Base-by-base conservation (phyloP, 2,113 vertebrate genomes). In the Taurulus bubalis region DNA sequence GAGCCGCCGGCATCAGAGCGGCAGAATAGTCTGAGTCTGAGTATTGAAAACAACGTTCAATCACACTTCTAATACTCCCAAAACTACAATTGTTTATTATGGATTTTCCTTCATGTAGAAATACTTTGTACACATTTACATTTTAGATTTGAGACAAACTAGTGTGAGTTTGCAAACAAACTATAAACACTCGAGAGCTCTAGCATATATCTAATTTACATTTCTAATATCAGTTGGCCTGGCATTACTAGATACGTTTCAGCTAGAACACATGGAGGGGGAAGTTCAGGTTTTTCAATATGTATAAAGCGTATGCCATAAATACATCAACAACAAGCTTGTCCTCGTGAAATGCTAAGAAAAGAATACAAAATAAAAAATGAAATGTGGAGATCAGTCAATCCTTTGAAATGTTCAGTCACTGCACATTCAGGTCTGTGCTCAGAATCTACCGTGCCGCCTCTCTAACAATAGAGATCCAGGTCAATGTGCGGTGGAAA, bases 101-200 rank as follows among this genome's bases (percentile, higher is more conserved):
- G 42, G 47, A 79, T 75, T 72, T 16, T 83, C 38, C 76, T 80
- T 78, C 79, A 72, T 85, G 87, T 91, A 91, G 84, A 91, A 91
- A 92, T 84, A 68, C 63, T 90, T 89, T 92, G 55, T 93, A 91
- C 90, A 92, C 82, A 91, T 94, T 92, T 90, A 90, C 86, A 90
- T 47, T 34, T 71, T 86, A 71, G 63, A 64, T 89, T 68, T 38
- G 24, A 80, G 28, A 85, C 58, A 88, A 83, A 79, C 77, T 49
- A 71, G 38, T 59, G 32, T 24, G 22, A 86, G 73, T 75, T 77
- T 81, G 38, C 42, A 79, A 79, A 79, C 74, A 87, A 84, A 66
- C 55, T 63, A 85, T 56, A 38, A 84, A 90, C 82, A 88, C 80
- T 77, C 26, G 10, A 77, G 30, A 83, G 66, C 72, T 77, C 55